Conservation (phyloP, 1,140 invertebrate species). For the Contarinia nasturtii region DNA sequence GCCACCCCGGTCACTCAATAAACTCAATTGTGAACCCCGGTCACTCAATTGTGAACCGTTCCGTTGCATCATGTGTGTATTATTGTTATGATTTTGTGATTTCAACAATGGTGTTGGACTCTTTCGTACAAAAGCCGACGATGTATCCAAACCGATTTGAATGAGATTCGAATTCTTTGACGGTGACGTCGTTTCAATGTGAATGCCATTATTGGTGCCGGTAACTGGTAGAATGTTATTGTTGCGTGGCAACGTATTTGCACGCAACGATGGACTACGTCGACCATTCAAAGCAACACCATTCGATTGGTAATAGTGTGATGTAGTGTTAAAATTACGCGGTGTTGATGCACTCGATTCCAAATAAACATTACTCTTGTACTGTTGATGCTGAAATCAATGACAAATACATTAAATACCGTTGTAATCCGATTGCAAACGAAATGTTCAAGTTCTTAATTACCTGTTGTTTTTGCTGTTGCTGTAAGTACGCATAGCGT, state of each 20-base stretch:
- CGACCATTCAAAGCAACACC: background rate
- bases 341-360: background rate
- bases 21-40: constrained; percentile 9
- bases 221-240: background rate
- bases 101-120: constrained; percentile 31
- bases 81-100: constrained; percentile 3
- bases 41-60: constrained; percentile 4
- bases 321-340: background rate
- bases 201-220: constrained; percentile 3
- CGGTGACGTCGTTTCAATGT: constrained; percentile 10
- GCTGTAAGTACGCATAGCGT: constrained; percentile 3
- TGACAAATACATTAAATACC: background rate
- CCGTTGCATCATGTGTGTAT: constrained; percentile 6
- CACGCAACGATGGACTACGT: constrained; percentile 23
- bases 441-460: background rate
- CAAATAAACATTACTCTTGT: constrained; percentile 1
- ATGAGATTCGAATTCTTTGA: constrained; percentile 18
- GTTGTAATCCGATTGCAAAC: background rate
- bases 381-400: background rate
- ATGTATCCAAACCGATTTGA: constrained; percentile 29
- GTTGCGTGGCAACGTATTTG: constrained; percentile 49
- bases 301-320: background rate
- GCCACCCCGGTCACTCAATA: constrained; percentile 6
- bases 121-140: constrained; percentile 31
- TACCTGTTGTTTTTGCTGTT: no score